Conservation (phyloP, 1,140 invertebrate genomes). For the Cherax quadricarinatus region DNA sequence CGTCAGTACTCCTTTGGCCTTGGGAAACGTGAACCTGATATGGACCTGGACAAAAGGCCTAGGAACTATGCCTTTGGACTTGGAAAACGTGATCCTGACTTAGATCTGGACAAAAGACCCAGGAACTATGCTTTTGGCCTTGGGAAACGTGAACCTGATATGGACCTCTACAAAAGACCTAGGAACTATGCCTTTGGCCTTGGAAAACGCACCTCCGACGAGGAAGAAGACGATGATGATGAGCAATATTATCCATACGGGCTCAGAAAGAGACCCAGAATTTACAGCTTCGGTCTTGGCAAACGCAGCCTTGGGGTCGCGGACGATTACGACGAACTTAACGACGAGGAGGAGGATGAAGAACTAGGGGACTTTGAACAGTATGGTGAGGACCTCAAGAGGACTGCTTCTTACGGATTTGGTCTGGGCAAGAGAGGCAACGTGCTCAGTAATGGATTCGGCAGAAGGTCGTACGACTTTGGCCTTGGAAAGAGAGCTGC, state of each 20-base stretch:
- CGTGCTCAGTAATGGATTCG: neutral
- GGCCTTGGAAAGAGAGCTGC: slow-evolving; percentile 35
- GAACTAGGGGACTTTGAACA: neutral
- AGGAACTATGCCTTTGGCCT: slow-evolving; percentile 63
- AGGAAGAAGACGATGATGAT: neutral
- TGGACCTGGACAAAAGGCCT: slow-evolving; percentile 26
- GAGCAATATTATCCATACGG: slow-evolving; percentile 46
- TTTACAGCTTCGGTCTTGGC: slow-evolving; percentile 61
- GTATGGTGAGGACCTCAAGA: slow-evolving; percentile 7
- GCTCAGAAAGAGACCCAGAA: slow-evolving; percentile 30
- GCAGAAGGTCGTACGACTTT: slow-evolving; percentile 15
- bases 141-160: slow-evolving; percentile 26
- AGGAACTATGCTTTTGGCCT: slow-evolving; percentile 35
- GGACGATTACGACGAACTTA: slow-evolving; percentile 7
- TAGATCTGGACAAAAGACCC: slow-evolving; percentile 24
- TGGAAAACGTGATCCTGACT: slow-evolving; percentile 47
- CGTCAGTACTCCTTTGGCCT: slow-evolving; percentile 47
- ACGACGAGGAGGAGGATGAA: slow-evolving; percentile 35
- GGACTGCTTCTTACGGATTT: slow-evolving; percentile 8
- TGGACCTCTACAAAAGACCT: slow-evolving; percentile 26
- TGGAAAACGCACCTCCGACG: slow-evolving; percentile 45
- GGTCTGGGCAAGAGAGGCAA: slow-evolving; percentile 39
- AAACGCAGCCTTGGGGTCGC: slow-evolving; percentile 18
- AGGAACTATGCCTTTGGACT: slow-evolving; percentile 59
- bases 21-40: slow-evolving; percentile 37